Evolutionary conservation across 2,113 vertebrate genomes (phyloP).

Genomic region (Hemichromis elongatus): DNA sequence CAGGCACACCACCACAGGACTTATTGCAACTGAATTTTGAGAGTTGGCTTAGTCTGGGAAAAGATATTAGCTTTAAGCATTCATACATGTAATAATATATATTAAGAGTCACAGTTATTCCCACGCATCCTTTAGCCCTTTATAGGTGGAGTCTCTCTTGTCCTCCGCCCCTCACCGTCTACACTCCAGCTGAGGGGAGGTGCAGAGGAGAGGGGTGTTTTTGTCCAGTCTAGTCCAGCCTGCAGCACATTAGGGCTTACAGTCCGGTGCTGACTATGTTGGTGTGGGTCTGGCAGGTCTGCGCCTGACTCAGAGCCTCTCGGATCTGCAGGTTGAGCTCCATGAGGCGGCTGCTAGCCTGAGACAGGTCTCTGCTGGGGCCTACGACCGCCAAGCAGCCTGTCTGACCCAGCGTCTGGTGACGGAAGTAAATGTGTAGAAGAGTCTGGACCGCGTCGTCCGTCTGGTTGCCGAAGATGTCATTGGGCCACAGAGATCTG

Average conservation of each 20-base stretch:
- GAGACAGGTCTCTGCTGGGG: conserved; percentile 88
- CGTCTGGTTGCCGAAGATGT: conserved; percentile 90
- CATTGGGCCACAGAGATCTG: conserved; percentile 91
- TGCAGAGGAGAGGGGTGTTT: background rate
- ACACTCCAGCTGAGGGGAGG: conserved; percentile 26
- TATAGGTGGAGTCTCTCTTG: conserved; percentile 60
- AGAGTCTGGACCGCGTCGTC: conserved; percentile 90
- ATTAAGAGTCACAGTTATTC: conserved; percentile 64
- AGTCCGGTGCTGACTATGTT: conserved; percentile 83
- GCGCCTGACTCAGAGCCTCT: conserved; percentile 85
- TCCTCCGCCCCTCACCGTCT: conserved; percentile 29
- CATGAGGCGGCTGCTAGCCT: conserved; percentile 91
- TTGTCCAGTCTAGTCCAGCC: conserved; percentile 37
- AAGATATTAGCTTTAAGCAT: conserved; percentile 59
- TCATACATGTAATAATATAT: conserved; percentile 59
- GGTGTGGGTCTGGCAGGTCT: conserved; percentile 69
- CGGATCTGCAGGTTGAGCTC: conserved; percentile 96
- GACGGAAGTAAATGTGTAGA: conserved; percentile 95
- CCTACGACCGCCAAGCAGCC: conserved; percentile 91
- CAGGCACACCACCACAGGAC: conserved; percentile 42
- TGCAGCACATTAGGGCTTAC: conserved; percentile 64
- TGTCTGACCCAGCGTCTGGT: conserved; percentile 93
- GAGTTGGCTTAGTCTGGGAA: conserved; percentile 59
- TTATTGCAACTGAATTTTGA: conserved; percentile 73
- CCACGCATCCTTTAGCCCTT: conserved; percentile 77